Percentiles rank a stretch among this genome's conserved stretches.
These are phyloP conservation scores for Misgurnus anguillicaudatus DNA, from an alignment of 2,113 vertebrate genomes.

Conservation along the genomic window DNA sequence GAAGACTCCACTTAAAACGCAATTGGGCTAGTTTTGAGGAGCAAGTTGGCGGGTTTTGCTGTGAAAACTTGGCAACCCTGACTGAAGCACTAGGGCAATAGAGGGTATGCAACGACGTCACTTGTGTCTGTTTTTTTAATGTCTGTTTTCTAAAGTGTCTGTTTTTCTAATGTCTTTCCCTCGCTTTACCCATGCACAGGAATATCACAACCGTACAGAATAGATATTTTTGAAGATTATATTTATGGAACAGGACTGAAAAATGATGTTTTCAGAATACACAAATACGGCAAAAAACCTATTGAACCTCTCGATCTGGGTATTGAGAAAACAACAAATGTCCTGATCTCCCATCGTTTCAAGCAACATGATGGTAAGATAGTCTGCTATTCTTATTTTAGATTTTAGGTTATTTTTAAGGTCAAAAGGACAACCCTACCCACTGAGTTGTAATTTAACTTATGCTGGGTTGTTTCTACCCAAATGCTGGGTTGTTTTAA, in stretches of 20 bases:
- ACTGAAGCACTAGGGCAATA: background rate
- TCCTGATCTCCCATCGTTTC: slow-evolving; percentile 90
- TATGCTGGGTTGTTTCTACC: too few species aligned
- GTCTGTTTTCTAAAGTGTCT: background rate
- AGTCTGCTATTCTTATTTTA: too few species aligned
- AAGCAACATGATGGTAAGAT: slow-evolving; percentile 90
- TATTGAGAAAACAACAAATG: slow-evolving; percentile 88
- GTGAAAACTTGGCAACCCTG: too few species aligned
- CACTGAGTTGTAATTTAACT: too few species aligned
- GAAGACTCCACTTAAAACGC: too few species aligned
- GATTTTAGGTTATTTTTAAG: slow-evolving; percentile 2
- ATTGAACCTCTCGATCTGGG: slow-evolving; percentile 83
- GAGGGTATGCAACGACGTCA: too few species aligned
- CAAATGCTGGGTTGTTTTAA: too few species aligned
- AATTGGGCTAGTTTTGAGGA: too few species aligned
- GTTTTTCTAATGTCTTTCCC: background rate
- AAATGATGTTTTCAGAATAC: slow-evolving; percentile 88
- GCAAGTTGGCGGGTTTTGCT: too few species aligned
- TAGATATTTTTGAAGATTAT: slow-evolving; percentile 95
- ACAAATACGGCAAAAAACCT: slow-evolving; percentile 86
- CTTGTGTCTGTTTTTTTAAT: background rate
- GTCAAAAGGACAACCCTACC: background rate
- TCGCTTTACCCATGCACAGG: slow-evolving; percentile 70
- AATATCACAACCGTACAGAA: slow-evolving; percentile 91
- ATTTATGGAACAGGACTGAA: slow-evolving; percentile 94